Evolutionary conservation across 2,888 invertebrate species (phyloP), one percentile per base, ranked within the genome.

Genomic region (Sesia apiformis): DNA sequence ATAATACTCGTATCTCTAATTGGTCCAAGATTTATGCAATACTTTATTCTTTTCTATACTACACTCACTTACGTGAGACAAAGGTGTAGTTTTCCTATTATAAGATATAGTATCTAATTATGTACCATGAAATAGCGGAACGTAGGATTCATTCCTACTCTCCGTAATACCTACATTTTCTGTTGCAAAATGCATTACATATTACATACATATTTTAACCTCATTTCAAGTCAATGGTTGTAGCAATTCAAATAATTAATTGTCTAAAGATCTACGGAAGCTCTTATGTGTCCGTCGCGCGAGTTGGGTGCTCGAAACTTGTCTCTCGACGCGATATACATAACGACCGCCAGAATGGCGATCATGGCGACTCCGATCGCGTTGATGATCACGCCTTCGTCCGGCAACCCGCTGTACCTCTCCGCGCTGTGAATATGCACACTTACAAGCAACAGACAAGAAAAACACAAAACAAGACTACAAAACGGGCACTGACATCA

Each of bases 351-450:
- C 60, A 91, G 90, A 60, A 93, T 88, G 56, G 91, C 93, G 63
- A 93, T 88, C 72, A 94, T 87, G 63, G 91, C 86, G 69, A 93
- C 91, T 61, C 93, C 94, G 66, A 94, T 91, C 43, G 92, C 91
- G 87, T 94, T 94, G 77, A 94, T 84, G 73, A 94, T 90, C 69
- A 93, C 90, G 23, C 91, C 92, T 78, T 94, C 94, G 69, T 92
- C 92, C 59, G 90, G 90, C 75, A 92, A 80, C 59, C 84, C 82
- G 75, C 89, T 84, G 88, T 93, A 93, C 60, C 85, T 78, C 71
- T 88, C 87, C 68, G 74, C 74, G 66, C 84, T 85, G 90, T 81
- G 84, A 62, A 87, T 76, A 84, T 69, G 74, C 60, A 78, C 73
- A 82, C 76, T 65, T 78, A 63, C 69, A 74, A 72, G 74, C 80